Evolutionary conservation across 2,888 invertebrate species (phyloP).

Genomic region (Drosophila neonasuta): DNA sequence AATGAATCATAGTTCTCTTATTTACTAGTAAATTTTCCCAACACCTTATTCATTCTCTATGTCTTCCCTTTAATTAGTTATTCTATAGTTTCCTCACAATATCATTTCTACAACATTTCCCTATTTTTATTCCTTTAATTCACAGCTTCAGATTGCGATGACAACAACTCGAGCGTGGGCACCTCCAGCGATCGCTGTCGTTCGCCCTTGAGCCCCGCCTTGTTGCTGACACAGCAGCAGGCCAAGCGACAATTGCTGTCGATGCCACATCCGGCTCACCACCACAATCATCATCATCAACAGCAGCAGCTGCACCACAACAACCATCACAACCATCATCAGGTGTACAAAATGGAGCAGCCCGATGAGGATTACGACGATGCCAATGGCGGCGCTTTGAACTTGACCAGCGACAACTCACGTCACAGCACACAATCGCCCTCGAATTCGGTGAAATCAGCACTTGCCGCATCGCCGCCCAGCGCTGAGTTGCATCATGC

Average conservation of each 20-base stretch:
- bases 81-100: background rate
- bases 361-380: slow-evolving; percentile 75
- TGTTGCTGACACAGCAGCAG: slow-evolving; percentile 62
- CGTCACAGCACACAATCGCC: slow-evolving; percentile 79
- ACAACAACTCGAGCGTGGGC: slow-evolving; percentile 80
- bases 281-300: slow-evolving; percentile 53
- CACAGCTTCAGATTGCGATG: slow-evolving; percentile 81
- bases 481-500: slow-evolving; percentile 25
- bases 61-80: background rate
- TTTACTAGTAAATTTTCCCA: too few relatives aligned
- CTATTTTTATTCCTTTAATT: background rate
- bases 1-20: too few relatives aligned
- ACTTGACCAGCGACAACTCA: slow-evolving; percentile 81
- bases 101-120: background rate
- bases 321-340: slow-evolving; percentile 49
- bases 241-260: slow-evolving; percentile 66
- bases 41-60: too few relatives aligned
- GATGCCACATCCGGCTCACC: slow-evolving; percentile 68
- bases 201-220: slow-evolving; percentile 79
- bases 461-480: slow-evolving; percentile 46
- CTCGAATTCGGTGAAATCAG: slow-evolving; percentile 65
- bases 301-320: slow-evolving; percentile 52
- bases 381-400: slow-evolving; percentile 78
- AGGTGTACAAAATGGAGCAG: slow-evolving; percentile 60
- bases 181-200: slow-evolving; percentile 81